Base-by-base conservation (phyloP, 1,140 invertebrate species). In the Brachionus asplanchnoidis region DNA sequence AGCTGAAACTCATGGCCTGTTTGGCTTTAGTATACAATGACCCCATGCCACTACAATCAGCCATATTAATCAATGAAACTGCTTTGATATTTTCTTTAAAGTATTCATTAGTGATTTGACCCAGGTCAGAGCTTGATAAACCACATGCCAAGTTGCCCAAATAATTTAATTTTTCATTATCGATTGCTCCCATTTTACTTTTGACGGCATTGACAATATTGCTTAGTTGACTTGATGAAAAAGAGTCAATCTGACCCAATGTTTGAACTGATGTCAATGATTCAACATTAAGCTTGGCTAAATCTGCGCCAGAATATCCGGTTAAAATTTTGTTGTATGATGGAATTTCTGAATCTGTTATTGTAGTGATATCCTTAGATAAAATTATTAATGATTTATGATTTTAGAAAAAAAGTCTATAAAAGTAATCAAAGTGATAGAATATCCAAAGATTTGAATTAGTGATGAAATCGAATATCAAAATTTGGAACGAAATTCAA, bases 141-240 rank as follows among this genome's bases (percentile, higher is more conserved):
- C 73, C 73, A 77, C 73, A 77, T 14, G 26, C 73, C 20, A 77
- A 26, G 14, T 77, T 77, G 53, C 68, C 68, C 14, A 73, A 20
- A 20, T 40, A 40, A 17, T 20, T 40, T 14, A 73, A 73, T 73
- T 73, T 73, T 14, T 40, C 68, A 42, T 36, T 42, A 20, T 40
- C n/a, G 8, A 73, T 73, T 40, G 14, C 2, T 42, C 68, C 68
- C 2, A 40, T 17, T 46, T 73, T 60, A 3, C 1, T 23, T 42
- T 73, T 42, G 40, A 73, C 6, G 0, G 66, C 66, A 17, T 3
- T 36, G 6, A 68, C 32, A 12, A 73, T 8, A 5, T 7, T 42
- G 36, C 9, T 73, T 11, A 73, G n/a, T 42, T 73, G 68, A 17
- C n/a, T 40, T 6, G 28, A 17, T 44, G 68, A 73, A 42, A 73